These are phyloP conservation scores for Notothenia rossii DNA, from an alignment of 2,113 vertebrate genomes.

Conservation along the genomic window DNA sequence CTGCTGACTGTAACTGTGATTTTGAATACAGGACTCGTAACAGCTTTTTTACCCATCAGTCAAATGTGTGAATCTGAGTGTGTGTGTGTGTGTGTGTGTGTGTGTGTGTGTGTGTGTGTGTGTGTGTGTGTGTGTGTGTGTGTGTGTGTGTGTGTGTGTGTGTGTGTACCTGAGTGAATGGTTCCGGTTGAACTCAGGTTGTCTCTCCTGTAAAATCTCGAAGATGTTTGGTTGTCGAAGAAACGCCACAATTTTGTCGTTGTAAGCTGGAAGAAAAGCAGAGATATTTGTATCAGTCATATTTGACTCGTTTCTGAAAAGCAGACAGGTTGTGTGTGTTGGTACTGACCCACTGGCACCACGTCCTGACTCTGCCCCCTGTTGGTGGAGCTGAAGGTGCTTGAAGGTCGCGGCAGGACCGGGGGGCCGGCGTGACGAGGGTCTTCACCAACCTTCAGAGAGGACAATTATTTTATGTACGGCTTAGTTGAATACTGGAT, in stretches of 20 bases:
- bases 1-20: background rate
- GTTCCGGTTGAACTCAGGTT: slow-evolving; percentile 93
- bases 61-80: background rate
- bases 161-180: slow-evolving; percentile 92
- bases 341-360: slow-evolving; percentile 92
- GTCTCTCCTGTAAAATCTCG: slow-evolving; percentile 96
- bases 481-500: too few relatives aligned
- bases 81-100: background rate
- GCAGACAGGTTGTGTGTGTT: background rate
- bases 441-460: slow-evolving; percentile 83
- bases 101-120: slow-evolving; percentile 11
- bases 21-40: too few relatives aligned
- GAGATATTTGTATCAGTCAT: background rate
- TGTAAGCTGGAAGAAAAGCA: slow-evolving; percentile 88
- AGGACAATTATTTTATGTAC: background rate
- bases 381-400: slow-evolving; percentile 90
- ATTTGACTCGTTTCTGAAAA: background rate
- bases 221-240: slow-evolving; percentile 95
- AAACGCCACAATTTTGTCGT: slow-evolving; percentile 98
- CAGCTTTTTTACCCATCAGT: too few relatives aligned
- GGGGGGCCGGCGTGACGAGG: slow-evolving; percentile 90
- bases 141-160: background rate
- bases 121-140: slow-evolving; percentile 11
- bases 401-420: slow-evolving; percentile 91
- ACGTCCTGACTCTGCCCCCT: slow-evolving; percentile 92